Evolutionary conservation across 2,888 invertebrate species (phyloP), one percentile per base, ranked within the genome.

Genomic region (Drosophila antonietae): DNA sequence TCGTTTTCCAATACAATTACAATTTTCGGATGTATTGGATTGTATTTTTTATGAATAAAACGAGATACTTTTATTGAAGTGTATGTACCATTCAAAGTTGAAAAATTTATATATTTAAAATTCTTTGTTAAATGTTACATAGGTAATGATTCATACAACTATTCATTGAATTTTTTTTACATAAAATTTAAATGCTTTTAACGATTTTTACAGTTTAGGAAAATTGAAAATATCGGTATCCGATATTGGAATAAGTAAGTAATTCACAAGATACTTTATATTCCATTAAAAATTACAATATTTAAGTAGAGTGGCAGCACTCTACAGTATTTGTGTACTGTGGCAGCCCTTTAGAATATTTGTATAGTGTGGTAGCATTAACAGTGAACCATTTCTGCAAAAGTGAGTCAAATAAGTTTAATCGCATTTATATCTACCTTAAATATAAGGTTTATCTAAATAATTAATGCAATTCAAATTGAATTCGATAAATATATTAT

Each of bases 321-420:
- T 46, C 6, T 33, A 10, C 9, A 10, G 15, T 15, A 15, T 49
- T 49, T 31, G 2, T 6, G n/a, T 7, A 18, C n/a, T 28, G 37
- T 66, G 76, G 76, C 70, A 66, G 2, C 64, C 15, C 41, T 39
- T 7, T 4, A 2, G 1, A 18, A 6, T 9, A 23, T n/a, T 53
- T 6, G 0, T 1, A 10, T 12, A 56, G 20, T 20, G 35, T 75
- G 71, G 75, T 66, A 75, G 1, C 52, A 63, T 57, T 58, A 15
- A 28, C 47, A 58, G 58, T 47, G 55, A 68, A 61, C 49, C 73
- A 63, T 80, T 57, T 68, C 46, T 65, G 74, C 68, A 68, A 77
- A 86, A 83, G 83, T 83, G 68, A 86, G 89, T 83, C 71, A 64
- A 44, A 14, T 46, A 39, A 37, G 47, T 55, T 55, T 39, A 46